Conservation (phyloP, 2,888 invertebrate genomes). For the Zaprionus lineosus region DNA sequence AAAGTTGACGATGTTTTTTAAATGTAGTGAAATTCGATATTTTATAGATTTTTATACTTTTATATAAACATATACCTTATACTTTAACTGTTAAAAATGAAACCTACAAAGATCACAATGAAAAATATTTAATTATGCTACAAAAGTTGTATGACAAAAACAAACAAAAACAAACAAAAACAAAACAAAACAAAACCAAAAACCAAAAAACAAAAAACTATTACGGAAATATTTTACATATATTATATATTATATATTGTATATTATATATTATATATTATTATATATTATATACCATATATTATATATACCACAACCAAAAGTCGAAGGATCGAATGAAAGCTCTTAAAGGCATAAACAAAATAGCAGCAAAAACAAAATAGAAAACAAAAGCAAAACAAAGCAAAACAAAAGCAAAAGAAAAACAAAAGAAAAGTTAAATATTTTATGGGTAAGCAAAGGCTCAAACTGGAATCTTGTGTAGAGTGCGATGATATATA, state of each 20-base stretch:
- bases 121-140: conserved; percentile 57
- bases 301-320: neutral
- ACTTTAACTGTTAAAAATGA: conserved; percentile 76
- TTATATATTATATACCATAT: too few species aligned
- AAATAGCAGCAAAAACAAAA: too few species aligned
- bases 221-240: conserved; percentile 56
- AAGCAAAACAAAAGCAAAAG: conserved; percentile 1
- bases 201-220: conserved; percentile 46
- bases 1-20: conserved; percentile 60
- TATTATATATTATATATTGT: too few species aligned
- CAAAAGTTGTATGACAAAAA: conserved; percentile 52
- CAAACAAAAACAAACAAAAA: too few species aligned
- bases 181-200: too few species aligned
- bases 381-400: too few species aligned
- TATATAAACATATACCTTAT: conserved; percentile 75
- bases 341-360: too few species aligned
- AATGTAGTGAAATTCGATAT: conserved; percentile 78
- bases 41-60: conserved; percentile 80
- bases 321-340: neutral
- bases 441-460: conserved; percentile 44
- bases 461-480: conserved; percentile 68
- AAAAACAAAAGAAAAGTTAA: conserved; percentile 20
- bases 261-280: too few species aligned
- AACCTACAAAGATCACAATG: conserved; percentile 33
- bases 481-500: conserved; percentile 61